phyloP scores from a whole-genome alignment of 2,797 vertebrate species.

The Pterois miles region DNA sequence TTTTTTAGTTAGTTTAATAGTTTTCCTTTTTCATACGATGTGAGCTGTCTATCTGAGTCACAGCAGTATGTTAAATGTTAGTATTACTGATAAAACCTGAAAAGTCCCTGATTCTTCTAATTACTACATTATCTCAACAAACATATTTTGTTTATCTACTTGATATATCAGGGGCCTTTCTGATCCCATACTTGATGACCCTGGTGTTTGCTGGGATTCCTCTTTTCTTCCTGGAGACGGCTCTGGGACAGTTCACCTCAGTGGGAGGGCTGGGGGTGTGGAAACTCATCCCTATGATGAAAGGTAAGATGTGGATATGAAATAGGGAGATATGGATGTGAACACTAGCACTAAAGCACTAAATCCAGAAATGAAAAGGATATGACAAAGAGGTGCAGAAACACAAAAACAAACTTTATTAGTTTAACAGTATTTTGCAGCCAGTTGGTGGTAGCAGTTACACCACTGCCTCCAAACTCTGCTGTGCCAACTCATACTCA shows the following conservation, averaged over 20 bases:
- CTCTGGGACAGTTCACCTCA: conserved; percentile 91
- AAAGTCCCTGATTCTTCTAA: neutral
- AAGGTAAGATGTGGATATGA: conserved; percentile 85
- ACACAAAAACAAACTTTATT: neutral
- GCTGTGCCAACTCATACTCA: conserved; percentile 27
- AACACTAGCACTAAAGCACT: too few relatives aligned
- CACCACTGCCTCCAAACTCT: conserved; percentile 4
- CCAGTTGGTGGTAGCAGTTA: conserved; percentile 21
- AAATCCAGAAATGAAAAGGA: neutral
- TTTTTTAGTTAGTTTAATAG: too few relatives aligned
- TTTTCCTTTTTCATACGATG: neutral
- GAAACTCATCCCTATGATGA: conserved; percentile 95
- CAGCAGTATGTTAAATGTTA: neutral
- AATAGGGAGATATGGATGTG: too few relatives aligned
- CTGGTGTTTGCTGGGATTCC: conserved; percentile 94
- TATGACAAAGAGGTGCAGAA: neutral
- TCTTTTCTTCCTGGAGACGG: conserved; percentile 91
- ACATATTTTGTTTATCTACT: neutral
- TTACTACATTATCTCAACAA: neutral
- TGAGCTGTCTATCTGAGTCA: neutral
- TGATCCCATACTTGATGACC: conserved; percentile 93
- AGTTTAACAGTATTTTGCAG: neutral
- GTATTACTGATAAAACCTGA: neutral
- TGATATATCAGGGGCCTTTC: conserved; percentile 86
- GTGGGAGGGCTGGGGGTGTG: conserved; percentile 92